Conservation (phyloP, 2,888 invertebrate species). For the Drosophila maculinotata region DNA sequence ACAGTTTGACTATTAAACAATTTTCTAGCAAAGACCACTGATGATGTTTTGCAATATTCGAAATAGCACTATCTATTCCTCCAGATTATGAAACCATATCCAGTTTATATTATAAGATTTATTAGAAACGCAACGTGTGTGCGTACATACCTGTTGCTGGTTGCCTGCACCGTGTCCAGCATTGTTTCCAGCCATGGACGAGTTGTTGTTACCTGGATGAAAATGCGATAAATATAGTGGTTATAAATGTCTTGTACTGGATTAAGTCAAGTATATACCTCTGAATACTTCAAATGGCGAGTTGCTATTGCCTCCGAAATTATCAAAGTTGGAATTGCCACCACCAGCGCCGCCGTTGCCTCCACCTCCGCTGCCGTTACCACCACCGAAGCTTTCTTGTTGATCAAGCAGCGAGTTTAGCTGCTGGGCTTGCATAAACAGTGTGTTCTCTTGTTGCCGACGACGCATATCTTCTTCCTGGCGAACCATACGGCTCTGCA, state of each 20-base stretch:
- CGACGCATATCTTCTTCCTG: conserved; percentile 94
- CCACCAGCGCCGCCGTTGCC: conserved; percentile 59
- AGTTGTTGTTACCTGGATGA: conserved; percentile 54
- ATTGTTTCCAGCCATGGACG: conserved; percentile 62
- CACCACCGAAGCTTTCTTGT: conserved; percentile 86
- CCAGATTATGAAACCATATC: too few relatives aligned
- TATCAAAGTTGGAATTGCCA: conserved; percentile 68
- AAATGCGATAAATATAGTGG: not conserved
- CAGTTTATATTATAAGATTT: not conserved
- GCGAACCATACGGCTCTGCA: conserved; percentile 90
- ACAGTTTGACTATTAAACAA: too few relatives aligned
- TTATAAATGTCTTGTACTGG: not conserved
- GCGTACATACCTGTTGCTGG: conserved; percentile 69
- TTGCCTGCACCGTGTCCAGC: conserved; percentile 54
- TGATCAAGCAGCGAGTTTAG: conserved; percentile 89
- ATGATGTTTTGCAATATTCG: too few relatives aligned
- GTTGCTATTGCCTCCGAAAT: conserved; percentile 72
- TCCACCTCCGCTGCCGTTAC: conserved; percentile 47
- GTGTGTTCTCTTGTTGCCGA: conserved; percentile 93
- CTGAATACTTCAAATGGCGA: conserved; percentile 82
- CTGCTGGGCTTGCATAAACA: conserved; percentile 92
- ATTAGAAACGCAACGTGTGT: conserved; percentile 2
- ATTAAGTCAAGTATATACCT: conserved; percentile 61
- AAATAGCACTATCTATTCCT: too few relatives aligned
- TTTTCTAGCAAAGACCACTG: too few relatives aligned